Evolutionary conservation across 2,113 vertebrate species (phyloP).

Genomic region (Campylomormyrus numenius): DNA sequence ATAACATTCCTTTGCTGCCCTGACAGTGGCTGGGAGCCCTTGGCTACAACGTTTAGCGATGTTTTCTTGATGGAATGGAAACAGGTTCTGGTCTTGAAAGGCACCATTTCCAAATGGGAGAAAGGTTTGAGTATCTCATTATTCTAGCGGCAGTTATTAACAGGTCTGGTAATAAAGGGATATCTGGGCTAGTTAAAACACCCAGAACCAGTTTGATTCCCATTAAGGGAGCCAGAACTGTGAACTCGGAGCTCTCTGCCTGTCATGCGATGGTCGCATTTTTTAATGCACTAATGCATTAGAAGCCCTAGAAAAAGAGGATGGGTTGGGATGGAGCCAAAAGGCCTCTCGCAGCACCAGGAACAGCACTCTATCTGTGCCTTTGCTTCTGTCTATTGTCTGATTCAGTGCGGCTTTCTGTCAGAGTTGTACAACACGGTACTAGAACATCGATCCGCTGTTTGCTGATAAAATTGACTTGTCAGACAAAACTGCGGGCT

Average conservation of each 20-base stretch:
- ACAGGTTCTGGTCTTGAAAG: neutral
- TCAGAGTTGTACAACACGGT: neutral
- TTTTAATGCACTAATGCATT: neutral
- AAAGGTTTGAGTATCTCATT: neutral
- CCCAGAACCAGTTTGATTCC: neutral
- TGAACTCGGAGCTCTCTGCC: neutral
- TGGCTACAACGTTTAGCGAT: neutral
- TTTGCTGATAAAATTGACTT: neutral
- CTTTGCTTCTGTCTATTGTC: neutral
- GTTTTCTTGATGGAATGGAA: neutral
- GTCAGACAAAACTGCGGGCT: neutral
- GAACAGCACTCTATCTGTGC: too few species aligned
- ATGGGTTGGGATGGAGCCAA: neutral
- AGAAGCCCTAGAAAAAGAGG: neutral
- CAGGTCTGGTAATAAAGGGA: neutral
- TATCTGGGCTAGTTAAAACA: neutral
- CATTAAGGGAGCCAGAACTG: neutral
- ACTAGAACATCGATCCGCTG: neutral
- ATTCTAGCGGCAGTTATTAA: neutral
- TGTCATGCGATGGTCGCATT: neutral
- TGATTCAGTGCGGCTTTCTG: neutral
- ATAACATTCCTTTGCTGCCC: neutral
- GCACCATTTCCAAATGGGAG: neutral
- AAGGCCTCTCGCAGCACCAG: neutral
- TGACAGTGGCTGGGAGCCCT: neutral